phyloP scores from a whole-genome alignment of 1,140 invertebrate genomes.

The Drosophila takahashii region DNA sequence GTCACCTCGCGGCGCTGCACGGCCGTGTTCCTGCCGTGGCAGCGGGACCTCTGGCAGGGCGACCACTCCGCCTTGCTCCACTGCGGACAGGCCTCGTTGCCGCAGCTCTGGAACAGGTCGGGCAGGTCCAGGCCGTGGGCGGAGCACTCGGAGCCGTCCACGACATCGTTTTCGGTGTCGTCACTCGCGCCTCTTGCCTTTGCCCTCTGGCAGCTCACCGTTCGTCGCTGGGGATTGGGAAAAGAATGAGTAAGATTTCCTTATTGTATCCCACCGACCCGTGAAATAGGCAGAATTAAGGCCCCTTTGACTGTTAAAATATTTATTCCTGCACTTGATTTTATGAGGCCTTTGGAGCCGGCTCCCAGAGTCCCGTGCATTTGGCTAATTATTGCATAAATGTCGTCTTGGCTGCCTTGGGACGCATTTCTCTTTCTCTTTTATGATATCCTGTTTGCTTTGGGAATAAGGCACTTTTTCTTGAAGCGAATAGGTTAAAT shows the following conservation, averaged over 20 bases:
- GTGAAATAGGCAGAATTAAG: slow-evolving; percentile 45
- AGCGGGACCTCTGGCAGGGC: slow-evolving; percentile 89
- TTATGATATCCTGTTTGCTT: slow-evolving; percentile 10
- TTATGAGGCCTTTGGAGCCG: slow-evolving; percentile 30
- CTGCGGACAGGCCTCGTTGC: slow-evolving; percentile 89
- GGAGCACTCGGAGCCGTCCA: slow-evolving; percentile 89
- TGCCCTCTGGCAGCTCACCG: slow-evolving; percentile 58
- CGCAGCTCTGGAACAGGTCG: slow-evolving; percentile 89
- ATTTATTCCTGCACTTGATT: slow-evolving; percentile 63
- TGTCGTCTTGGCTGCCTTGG: slow-evolving; percentile 15
- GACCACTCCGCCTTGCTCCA: slow-evolving; percentile 91
- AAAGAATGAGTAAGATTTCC: slow-evolving; percentile 25
- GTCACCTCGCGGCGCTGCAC: slow-evolving; percentile 90
- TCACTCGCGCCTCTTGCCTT: slow-evolving; percentile 44
- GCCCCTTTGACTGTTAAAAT: slow-evolving; percentile 53
- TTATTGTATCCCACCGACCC: slow-evolving; percentile 16
- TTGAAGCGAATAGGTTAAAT: slow-evolving; percentile 5
- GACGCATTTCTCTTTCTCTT: slow-evolving; percentile 16
- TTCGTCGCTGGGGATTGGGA: slow-evolving; percentile 51
- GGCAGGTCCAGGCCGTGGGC: slow-evolving; percentile 89
- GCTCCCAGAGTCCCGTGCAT: slow-evolving; percentile 20
- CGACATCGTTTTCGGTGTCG: slow-evolving; percentile 30
- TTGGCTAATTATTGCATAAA: slow-evolving; percentile 70
- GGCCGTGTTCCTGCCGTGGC: slow-evolving; percentile 92
- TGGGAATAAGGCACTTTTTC: slow-evolving; percentile 1